phyloP scores from a whole-genome alignment of 2,113 vertebrate genomes.

The Psettodes erumei region DNA sequence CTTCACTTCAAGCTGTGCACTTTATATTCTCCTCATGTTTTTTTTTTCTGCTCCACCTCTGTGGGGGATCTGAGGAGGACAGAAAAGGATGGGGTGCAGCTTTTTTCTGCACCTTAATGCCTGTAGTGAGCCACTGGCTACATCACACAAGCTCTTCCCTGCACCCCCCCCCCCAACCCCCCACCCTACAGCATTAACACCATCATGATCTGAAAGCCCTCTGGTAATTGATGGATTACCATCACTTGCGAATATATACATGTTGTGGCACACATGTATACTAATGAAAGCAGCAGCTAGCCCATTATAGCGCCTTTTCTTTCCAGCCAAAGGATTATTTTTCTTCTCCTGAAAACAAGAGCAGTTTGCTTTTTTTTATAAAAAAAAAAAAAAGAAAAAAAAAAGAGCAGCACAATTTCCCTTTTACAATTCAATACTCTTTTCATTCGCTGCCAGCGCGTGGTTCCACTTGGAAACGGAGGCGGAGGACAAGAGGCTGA shows the following conservation, averaged over 20 bases:
- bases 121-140: constrained; percentile 66
- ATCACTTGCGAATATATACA: constrained; percentile 75
- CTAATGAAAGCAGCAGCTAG: constrained; percentile 67
- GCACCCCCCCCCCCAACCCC: constrained; percentile 13
- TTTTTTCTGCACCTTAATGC: constrained; percentile 64
- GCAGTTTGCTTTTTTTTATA: constrained; percentile 36
- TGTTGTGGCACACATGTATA: constrained; percentile 67
- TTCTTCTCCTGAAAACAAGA: constrained; percentile 53
- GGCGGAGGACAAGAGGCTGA: constrained; percentile 63
- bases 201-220: constrained; percentile 74
- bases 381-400: constrained; percentile 38
- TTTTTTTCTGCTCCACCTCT: constrained; percentile 49
- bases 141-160: constrained; percentile 49
- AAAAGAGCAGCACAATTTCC: constrained; percentile 70
- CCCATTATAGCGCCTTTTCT: constrained; percentile 54
- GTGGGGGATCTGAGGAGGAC: constrained; percentile 62
- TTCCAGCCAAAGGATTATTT: constrained; percentile 44
- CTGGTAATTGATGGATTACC: constrained; percentile 81
- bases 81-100: constrained; percentile 53
- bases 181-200: constrained; percentile 58
- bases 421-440: constrained; percentile 74
- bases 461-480: constrained; percentile 70
- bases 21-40: constrained; percentile 70
- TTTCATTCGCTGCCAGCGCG: constrained; percentile 61
- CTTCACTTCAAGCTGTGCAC: constrained; percentile 74